Conservation (phyloP, 2,888 invertebrate species). For the Hypsopygia costalis region DNA sequence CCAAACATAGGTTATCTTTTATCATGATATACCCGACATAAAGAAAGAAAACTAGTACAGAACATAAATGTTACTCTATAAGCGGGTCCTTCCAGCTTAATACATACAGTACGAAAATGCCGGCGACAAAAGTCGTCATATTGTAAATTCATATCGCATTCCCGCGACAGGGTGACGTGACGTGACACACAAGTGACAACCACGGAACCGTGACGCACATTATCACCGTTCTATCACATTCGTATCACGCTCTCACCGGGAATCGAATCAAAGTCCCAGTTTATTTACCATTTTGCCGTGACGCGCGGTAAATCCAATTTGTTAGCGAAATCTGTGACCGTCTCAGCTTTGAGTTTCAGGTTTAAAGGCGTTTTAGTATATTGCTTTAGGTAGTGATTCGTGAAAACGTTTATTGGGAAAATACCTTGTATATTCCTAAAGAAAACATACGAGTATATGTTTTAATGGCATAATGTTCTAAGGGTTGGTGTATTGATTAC, state of each 20-base stretch:
- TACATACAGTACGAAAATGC: no score
- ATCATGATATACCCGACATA: no score
- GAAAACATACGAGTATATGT: no score
- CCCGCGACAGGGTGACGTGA: neutral
- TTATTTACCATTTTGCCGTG: constrained; percentile 27
- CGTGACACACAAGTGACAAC: neutral
- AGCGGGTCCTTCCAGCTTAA: no score
- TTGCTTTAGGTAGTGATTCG: neutral
- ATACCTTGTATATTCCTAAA: no score
- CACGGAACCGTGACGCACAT: neutral
- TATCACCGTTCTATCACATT: neutral
- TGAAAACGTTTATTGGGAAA: no score
- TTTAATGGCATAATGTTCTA: no score
- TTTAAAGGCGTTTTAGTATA: neutral
- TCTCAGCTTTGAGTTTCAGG: neutral
- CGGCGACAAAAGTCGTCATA: neutral
- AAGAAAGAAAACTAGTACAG: no score
- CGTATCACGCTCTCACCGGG: constrained; percentile 23
- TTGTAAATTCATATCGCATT: neutral
- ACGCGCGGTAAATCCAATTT: constrained; percentile 29
- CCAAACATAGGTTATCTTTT: no score
- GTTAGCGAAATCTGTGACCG: constrained; percentile 20
- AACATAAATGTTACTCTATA: no score
- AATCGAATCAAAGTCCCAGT: constrained; percentile 31
- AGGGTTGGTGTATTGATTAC: no score